A percentile compares a stretch with the other conserved stretches of the same genome.
These are phyloP conservation scores for Oligia strigilis DNA, from an alignment of 2,888 invertebrate genomes.

Conservation along the genomic window DNA sequence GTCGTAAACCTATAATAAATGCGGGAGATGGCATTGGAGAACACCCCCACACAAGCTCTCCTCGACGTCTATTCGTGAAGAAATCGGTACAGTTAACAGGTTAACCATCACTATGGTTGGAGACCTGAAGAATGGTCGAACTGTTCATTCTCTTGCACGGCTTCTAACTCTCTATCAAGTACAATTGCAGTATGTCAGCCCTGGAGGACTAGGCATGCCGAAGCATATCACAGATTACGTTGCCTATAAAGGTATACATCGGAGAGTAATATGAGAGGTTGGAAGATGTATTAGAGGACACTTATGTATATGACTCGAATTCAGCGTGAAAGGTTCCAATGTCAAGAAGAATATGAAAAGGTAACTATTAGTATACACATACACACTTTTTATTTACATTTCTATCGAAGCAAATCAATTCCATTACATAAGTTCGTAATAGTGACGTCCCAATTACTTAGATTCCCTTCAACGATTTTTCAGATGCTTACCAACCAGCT, in stretches of 20 bases:
- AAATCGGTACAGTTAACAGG: conserved; percentile 99
- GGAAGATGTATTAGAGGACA: conserved; percentile 96
- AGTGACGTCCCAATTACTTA: background rate
- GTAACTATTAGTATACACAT: conserved; percentile 85
- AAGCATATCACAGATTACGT: conserved; percentile 95
- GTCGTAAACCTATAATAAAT: conserved; percentile 98
- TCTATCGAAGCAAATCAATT: background rate
- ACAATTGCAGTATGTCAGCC: conserved; percentile 97
- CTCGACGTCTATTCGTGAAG: conserved; percentile 99
- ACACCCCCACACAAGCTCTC: conserved; percentile 98
- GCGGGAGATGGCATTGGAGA: conserved; percentile 99
- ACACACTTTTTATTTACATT: background rate
- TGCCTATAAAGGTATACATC: conserved; percentile 94
- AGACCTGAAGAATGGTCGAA: conserved; percentile 99
- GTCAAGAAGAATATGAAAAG: conserved; percentile 95
- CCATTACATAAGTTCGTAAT: background rate
- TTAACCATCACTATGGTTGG: conserved; percentile 99
- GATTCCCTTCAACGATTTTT: background rate
- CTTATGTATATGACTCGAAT: conserved; percentile 99
- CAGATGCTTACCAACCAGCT: background rate
- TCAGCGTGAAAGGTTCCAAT: conserved; percentile 97
- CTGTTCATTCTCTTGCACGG: conserved; percentile 98
- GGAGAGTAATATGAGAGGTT: conserved; percentile 93
- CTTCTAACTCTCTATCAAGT: conserved; percentile 98
- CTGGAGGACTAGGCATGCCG: conserved; percentile 97